Base-by-base conservation (phyloP, 1,140 invertebrate species). In the Tribolium madens region DNA sequence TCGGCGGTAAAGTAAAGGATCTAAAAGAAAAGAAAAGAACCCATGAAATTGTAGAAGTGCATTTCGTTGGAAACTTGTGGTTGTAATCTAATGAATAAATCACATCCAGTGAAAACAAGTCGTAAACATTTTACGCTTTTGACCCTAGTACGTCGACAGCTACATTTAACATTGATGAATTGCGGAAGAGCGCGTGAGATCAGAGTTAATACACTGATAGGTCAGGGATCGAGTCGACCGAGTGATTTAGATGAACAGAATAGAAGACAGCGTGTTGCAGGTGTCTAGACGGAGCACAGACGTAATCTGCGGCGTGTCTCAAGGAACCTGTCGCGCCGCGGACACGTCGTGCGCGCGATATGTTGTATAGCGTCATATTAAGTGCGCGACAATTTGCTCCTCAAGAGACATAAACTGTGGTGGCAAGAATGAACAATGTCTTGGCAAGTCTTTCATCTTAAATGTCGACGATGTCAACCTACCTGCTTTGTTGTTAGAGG, bases 271-370 rank as follows among this genome's bases (percentile, higher is more conserved):
- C 76, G 57, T 74, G 76, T 73, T 77, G 76, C 76, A 77, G 76
- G 71, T 77, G 71, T 79, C 57, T 74, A 74, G 73, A 74, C 73
- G 73, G 26, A 36, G 50, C 75, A 72, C 75, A 75, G 75, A 77
- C 76, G 64, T 74, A 79, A 81, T 81, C 81, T 76, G 78, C 80
- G 78, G 80, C 81, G 82, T 81, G 82, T 81, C 82, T 81, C 75
- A 77, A 80, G 74, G 69, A 79, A 78, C 48, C 68, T 83, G 73
- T 83, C 82, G 80, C 82, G 81, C 79, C 79, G 75, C 80, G 76
- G 77, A 82, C 64, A 64, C 60, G 47, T 50, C 53, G 73, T 74
- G 73, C 73, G 73, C 73, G 48, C 69, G 69, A 48, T 47, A 71
- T 48, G 48, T 70, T 71, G 31, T 71, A 13, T 71, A 69, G 12